These are phyloP conservation scores for Araneus ventricosus DNA, from an alignment of 1,140 invertebrate genomes.

Conservation along the genomic window DNA sequence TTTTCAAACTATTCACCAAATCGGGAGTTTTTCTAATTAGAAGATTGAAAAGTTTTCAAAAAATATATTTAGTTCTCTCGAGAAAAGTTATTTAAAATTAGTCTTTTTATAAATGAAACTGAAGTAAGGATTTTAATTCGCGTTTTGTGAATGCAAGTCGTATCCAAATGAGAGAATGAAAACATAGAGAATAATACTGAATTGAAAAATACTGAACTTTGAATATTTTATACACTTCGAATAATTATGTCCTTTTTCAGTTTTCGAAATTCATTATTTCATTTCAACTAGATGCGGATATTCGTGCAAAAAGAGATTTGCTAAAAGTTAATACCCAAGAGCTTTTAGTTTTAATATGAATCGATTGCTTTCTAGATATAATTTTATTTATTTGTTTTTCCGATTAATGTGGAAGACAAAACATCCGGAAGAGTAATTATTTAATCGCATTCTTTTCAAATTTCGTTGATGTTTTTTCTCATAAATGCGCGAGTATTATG, in stretches of 20 bases:
- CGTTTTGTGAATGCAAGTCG: neutral
- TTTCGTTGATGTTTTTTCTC: neutral
- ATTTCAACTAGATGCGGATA: neutral
- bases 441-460: neutral
- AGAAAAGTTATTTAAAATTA: constrained; percentile 35
- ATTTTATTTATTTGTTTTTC: neutral
- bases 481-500: neutral
- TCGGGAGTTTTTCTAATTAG: constrained; percentile 48
- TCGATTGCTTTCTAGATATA: neutral
- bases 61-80: neutral
- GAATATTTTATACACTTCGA: constrained; percentile 7
- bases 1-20: neutral
- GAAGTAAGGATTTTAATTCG: neutral
- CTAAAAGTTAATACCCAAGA: neutral
- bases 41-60: constrained; percentile 44
- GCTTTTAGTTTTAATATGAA: neutral
- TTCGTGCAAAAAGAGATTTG: neutral
- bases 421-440: neutral
- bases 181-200: neutral
- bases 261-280: neutral
- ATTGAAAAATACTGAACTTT: neutral
- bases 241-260: neutral
- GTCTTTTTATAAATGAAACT: constrained; percentile 23
- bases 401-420: neutral
- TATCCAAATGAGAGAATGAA: neutral